Evolutionary conservation across 2,797 vertebrate genomes (phyloP), one percentile per base, ranked within the genome.

Genomic region (Rhinella marina): DNA sequence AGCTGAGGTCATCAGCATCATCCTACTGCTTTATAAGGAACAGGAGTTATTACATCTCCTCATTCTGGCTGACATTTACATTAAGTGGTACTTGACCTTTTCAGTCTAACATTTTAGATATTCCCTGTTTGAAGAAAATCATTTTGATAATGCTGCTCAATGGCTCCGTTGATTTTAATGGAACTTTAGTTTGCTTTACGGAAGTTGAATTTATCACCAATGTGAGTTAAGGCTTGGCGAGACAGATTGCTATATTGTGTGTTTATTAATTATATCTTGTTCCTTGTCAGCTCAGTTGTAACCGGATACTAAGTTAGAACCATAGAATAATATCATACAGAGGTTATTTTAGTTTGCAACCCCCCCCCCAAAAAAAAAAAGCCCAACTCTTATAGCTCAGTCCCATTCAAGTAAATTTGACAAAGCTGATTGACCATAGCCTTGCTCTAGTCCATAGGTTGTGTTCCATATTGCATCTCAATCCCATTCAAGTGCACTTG

Each of bases 81-180:
- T 89, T 89, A 89, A 89, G 88, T 89, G 88, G 84, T 89, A 72
- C 88, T 89, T 89, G 88, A 89, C 88, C 88, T 89, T 89, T 89
- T 75, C 88, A 89, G 80, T 89, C 88, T 86, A 86, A 77, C 88
- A 86, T 86, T 86, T 89, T 86, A 89, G 88, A 89, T 89, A 89
- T 89, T 89, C 88, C 88, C 88, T 86, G 80, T 89, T 83, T 89
- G 85, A 66, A 83, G 88, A 84, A 83, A 89, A 89, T 89, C 80
- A 89, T 83, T 86, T 89, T 89, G 88, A 89, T 87, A 87, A 90
- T 82, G 76, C 86, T 90, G 78, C 76, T 84, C 89, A 85, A 90
- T 90, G 86, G 77, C 78, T 87, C 78, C 85, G 82, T 85, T 90
- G 86, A 83, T 87, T 87, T 81, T 87, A 90, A 87, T 87, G 86